These are phyloP conservation scores for Sebastes nivosus DNA, from an alignment of 2,797 vertebrate species.

Conservation along the genomic window DNA sequence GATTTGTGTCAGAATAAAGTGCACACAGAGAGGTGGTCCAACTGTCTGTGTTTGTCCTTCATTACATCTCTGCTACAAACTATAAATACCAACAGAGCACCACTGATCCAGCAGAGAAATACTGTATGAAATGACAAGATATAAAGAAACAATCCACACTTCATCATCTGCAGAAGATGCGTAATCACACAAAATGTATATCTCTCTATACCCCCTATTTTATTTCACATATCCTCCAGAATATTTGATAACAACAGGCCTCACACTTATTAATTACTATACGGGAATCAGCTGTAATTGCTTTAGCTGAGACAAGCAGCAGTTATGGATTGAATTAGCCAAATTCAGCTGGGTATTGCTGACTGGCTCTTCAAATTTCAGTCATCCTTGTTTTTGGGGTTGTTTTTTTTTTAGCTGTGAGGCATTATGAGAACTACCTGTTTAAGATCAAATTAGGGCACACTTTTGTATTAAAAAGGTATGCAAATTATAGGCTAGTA, in stretches of 20 bases:
- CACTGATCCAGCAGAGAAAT: slow-evolving; percentile 16
- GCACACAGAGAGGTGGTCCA: slow-evolving; percentile 2
- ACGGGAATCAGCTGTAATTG: slow-evolving; percentile 93
- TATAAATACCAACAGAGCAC: slow-evolving; percentile 32
- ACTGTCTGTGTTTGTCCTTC: slow-evolving; percentile 37
- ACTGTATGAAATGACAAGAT: slow-evolving; percentile 14
- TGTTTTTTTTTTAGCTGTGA: slow-evolving; percentile 75
- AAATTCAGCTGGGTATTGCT: slow-evolving; percentile 95
- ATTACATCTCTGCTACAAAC: slow-evolving; percentile 34
- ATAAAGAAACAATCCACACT: not conserved
- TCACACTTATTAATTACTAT: slow-evolving; percentile 92
- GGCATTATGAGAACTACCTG: slow-evolving; percentile 88
- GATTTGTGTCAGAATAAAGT: not conserved
- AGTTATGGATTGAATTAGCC: slow-evolving; percentile 95
- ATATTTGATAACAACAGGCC: slow-evolving; percentile 69
- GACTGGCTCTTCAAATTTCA: slow-evolving; percentile 94
- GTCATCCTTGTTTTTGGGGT: slow-evolving; percentile 80
- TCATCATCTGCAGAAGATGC: not conserved
- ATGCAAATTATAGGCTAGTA: slow-evolving; percentile 52
- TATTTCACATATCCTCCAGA: slow-evolving; percentile 30
- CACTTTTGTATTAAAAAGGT: slow-evolving; percentile 45
- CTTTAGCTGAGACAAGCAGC: slow-evolving; percentile 91
- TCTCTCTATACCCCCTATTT: slow-evolving; percentile 23
- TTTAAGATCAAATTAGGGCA: slow-evolving; percentile 87
- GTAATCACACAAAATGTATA: slow-evolving; percentile 1